Percentiles rank a stretch among this genome's conserved stretches.
Evolutionary conservation across 2,888 invertebrate species (phyloP).

Genomic region (Selenia dentaria): DNA sequence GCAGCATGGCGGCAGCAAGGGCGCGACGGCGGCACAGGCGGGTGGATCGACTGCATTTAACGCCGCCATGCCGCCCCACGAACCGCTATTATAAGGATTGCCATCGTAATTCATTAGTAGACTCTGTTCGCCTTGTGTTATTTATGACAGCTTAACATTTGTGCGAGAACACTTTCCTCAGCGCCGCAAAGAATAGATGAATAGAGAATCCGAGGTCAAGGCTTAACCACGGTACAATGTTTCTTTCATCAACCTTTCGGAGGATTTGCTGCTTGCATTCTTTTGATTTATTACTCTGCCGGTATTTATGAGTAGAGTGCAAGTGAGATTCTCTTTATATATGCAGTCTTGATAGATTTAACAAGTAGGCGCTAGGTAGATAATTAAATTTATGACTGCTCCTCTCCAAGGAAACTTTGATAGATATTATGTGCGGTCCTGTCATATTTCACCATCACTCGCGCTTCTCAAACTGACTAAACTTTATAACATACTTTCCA

Average conservation of each 20-base stretch:
- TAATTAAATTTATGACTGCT: constrained; percentile 4
- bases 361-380: constrained; percentile 9
- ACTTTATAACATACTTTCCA: too few species aligned
- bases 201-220: constrained; percentile 68
- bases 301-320: constrained; percentile 10
- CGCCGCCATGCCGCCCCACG: constrained; percentile 50
- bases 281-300: constrained; percentile 48
- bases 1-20: constrained; percentile 27
- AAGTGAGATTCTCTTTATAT: constrained; percentile 3
- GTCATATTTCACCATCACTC: neutral
- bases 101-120: constrained; percentile 78
- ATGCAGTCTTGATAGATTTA: constrained; percentile 12
- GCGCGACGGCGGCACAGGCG: constrained; percentile 19
- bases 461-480: too few species aligned
- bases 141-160: constrained; percentile 73
- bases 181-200: constrained; percentile 61
- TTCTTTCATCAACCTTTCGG: constrained; percentile 49
- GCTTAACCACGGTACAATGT: constrained; percentile 56
- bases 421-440: neutral
- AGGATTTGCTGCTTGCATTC: constrained; percentile 41
- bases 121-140: constrained; percentile 68
- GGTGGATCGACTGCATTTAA: constrained; percentile 40
- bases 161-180: constrained; percentile 63
- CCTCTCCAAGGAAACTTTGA: neutral
- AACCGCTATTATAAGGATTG: constrained; percentile 62